Conservation (phyloP, 2,113 vertebrate genomes). For the Pluvianellus socialis region DNA sequence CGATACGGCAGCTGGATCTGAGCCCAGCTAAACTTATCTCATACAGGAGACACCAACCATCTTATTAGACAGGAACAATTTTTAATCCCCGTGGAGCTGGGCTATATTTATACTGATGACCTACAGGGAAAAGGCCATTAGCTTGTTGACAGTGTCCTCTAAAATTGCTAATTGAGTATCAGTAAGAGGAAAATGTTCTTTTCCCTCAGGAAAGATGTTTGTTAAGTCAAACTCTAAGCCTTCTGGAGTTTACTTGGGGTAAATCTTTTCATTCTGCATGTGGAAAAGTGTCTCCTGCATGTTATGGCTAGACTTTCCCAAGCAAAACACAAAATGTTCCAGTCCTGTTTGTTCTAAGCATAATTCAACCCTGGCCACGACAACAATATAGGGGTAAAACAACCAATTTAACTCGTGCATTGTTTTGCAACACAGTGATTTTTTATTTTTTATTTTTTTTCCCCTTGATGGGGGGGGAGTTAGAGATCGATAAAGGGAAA, state of each 20-base stretch:
- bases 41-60: background rate
- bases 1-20: background rate
- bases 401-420: background rate
- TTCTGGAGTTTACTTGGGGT: background rate
- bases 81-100: background rate
- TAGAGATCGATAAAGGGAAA: background rate
- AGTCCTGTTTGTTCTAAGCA: background rate
- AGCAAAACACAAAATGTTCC: slow-evolving; percentile 14
- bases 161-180: background rate
- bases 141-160: slow-evolving; percentile 17
- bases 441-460: background rate
- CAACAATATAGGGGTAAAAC: background rate
- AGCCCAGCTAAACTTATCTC: slow-evolving; percentile 9
- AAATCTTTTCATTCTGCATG: background rate
- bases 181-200: background rate
- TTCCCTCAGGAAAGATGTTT: background rate
- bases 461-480: background rate
- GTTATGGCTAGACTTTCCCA: background rate
- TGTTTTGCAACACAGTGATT: background rate
- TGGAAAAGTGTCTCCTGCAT: background rate
- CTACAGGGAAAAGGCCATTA: background rate
- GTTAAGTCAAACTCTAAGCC: background rate
- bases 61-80: background rate
- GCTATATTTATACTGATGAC: background rate
- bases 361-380: background rate